Evolutionary conservation across 2,888 invertebrate species (phyloP).

Genomic region (Spodoptera littoralis): DNA sequence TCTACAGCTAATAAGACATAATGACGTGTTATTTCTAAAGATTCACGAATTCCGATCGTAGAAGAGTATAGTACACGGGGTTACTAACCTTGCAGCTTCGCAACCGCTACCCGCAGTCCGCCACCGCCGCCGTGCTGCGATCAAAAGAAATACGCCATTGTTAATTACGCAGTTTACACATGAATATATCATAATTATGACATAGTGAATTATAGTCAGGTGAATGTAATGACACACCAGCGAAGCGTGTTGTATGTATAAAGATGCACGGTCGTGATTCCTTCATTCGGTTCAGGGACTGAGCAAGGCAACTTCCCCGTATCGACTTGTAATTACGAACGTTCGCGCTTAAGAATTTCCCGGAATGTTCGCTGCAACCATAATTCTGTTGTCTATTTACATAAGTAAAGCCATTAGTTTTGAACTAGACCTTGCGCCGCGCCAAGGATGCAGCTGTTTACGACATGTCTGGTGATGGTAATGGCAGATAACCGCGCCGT

Average conservation of each 20-base stretch:
- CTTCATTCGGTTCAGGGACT: slow-evolving; percentile 59
- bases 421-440: slow-evolving; percentile 60
- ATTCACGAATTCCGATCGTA: slow-evolving; percentile 85
- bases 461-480: slow-evolving; percentile 65
- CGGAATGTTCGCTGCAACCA: slow-evolving; percentile 58
- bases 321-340: slow-evolving; percentile 70
- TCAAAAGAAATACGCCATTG: slow-evolving; percentile 76
- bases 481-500: slow-evolving; percentile 61
- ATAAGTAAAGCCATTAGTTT: slow-evolving; percentile 63
- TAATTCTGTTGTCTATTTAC: slow-evolving; percentile 65
- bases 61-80: slow-evolving; percentile 76
- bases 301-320: slow-evolving; percentile 62
- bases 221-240: slow-evolving; percentile 71
- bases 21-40: slow-evolving; percentile 86
- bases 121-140: slow-evolving; percentile 78
- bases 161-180: slow-evolving; percentile 79
- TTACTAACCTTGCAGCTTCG: slow-evolving; percentile 83
- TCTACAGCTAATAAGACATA: slow-evolving; percentile 84
- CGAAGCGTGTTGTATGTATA: slow-evolving; percentile 54
- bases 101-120: slow-evolving; percentile 76
- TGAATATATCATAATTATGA: slow-evolving; percentile 76
- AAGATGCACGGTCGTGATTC: slow-evolving; percentile 65
- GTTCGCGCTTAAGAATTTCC: slow-evolving; percentile 65
- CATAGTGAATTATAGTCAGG: slow-evolving; percentile 72
- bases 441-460: slow-evolving; percentile 58